These are phyloP conservation scores for Microcebus griseorufus DNA, from an alignment of 2,113 vertebrate genomes.

Conservation along the genomic window DNA sequence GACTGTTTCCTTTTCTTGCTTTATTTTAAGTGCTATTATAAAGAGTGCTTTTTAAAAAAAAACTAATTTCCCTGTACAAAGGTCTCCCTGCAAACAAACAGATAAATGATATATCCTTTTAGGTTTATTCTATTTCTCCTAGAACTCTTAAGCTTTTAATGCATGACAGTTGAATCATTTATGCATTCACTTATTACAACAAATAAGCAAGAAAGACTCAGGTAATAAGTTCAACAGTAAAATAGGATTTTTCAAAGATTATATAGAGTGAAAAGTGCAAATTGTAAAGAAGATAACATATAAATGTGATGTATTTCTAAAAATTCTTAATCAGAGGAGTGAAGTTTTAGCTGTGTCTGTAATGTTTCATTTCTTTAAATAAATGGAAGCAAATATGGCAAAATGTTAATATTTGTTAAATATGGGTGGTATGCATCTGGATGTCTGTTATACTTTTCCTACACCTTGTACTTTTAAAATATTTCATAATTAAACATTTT, in stretches of 20 bases:
- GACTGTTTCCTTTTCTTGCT: not conserved
- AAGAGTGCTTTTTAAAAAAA: not conserved
- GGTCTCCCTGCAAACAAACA: too few species aligned
- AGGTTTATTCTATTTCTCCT: too few species aligned
- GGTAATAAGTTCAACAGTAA: too few species aligned
- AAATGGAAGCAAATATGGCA: not conserved
- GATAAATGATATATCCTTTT: too few species aligned
- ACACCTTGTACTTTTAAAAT: not conserved
- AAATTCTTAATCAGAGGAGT: not conserved
- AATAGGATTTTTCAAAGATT: not conserved
- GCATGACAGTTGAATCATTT: too few species aligned
- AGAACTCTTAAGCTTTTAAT: too few species aligned
- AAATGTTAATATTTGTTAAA: not conserved
- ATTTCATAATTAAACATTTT: not conserved
- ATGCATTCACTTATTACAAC: too few species aligned
- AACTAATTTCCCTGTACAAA: too few species aligned
- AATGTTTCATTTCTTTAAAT: not conserved
- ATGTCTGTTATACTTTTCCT: conserved; percentile 7
- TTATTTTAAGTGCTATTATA: not conserved
- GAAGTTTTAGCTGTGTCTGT: not conserved
- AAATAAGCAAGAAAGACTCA: too few species aligned
- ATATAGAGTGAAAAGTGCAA: not conserved
- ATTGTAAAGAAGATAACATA: not conserved
- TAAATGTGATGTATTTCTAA: not conserved
- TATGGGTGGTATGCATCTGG: not conserved